These are phyloP conservation scores for Stegodyphus dumicola DNA, from an alignment of 1,140 invertebrate species.

Conservation along the genomic window DNA sequence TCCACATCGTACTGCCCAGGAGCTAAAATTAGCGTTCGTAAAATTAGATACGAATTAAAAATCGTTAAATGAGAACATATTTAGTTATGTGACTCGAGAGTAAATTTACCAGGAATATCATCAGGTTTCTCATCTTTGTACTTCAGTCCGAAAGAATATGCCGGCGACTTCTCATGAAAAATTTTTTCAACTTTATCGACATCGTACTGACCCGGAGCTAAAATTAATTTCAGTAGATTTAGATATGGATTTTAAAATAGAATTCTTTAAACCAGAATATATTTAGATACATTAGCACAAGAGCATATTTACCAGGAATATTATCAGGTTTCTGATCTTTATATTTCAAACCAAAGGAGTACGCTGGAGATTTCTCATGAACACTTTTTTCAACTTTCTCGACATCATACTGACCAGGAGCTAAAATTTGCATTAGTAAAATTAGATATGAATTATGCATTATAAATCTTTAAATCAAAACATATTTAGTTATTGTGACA, in stretches of 20 bases:
- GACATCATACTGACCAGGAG: slow-evolving; percentile 82
- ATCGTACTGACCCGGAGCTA: slow-evolving; percentile 81
- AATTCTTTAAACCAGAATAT: neutral
- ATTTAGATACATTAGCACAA: too few relatives aligned
- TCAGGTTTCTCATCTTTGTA: slow-evolving; percentile 69
- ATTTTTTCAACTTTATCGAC: slow-evolving; percentile 78
- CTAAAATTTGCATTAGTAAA: slow-evolving; percentile 64
- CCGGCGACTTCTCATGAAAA: slow-evolving; percentile 74
- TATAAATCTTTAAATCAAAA: neutral
- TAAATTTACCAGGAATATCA: slow-evolving; percentile 72
- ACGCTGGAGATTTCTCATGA: slow-evolving; percentile 74
- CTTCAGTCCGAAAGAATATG: slow-evolving; percentile 78
- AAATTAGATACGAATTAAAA: neutral
- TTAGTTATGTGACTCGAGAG: neutral
- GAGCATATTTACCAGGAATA: slow-evolving; percentile 71
- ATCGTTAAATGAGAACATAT: neutral
- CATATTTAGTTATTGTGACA: neutral
- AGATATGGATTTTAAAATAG: neutral
- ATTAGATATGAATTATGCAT: neutral
- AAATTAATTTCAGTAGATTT: neutral
- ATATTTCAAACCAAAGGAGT: slow-evolving; percentile 77
- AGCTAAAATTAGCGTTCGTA: slow-evolving; percentile 66
- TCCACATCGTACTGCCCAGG: slow-evolving; percentile 84
- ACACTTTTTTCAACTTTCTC: slow-evolving; percentile 77
- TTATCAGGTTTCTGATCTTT: slow-evolving; percentile 69